Evolutionary conservation across 1,140 invertebrate genomes (phyloP), one percentile per base, ranked within the genome.

Genomic region (Drosophila sulfurigaster): DNA sequence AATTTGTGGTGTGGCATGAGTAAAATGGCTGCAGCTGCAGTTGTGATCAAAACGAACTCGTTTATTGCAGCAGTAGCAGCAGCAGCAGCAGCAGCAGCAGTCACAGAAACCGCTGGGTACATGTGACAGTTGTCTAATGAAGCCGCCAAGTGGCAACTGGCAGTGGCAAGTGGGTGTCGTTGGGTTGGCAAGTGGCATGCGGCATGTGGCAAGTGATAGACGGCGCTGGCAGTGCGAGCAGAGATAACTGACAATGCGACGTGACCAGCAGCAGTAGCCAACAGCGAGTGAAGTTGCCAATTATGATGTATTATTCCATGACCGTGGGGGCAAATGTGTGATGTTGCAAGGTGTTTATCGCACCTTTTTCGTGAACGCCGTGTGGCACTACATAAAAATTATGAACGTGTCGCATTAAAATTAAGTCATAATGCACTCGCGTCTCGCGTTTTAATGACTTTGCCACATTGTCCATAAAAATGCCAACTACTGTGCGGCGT

Each of bases 381-480:
- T 57, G 70, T 82, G 70, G 66, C 72, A 82, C 76, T 82, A 77
- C 82, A 79, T 87, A 88, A 87, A 87, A 58, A 69, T 88, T 88
- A 82, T 80, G 82, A 78, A 79, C 65, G 81, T 64, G 72, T 54
- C 65, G 79, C 76, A 63, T 82, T 78, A 82, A 87, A 87, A 87
- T 87, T 82, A 87, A 80, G 83, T 75, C 80, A 87, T 87, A 87
- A 88, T 87, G 80, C 83, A 76, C 82, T 83, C 76, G 65, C 46
- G 15, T 59, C 46, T 59, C 41, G 54, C 20, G 15, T 73, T 67
- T 67, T 66, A 66, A 73, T 73, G 69, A 57, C 59, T 20, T 48
- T 46, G 57, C 64, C 63, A 73, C 71, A 73, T 65, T 70, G 81
- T 75, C 69, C 75, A 65, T 71, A 78, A 81, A 81, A 85, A 64